Evolutionary conservation across 2,113 vertebrate genomes (phyloP).

Genomic region (Psettodes erumei): DNA sequence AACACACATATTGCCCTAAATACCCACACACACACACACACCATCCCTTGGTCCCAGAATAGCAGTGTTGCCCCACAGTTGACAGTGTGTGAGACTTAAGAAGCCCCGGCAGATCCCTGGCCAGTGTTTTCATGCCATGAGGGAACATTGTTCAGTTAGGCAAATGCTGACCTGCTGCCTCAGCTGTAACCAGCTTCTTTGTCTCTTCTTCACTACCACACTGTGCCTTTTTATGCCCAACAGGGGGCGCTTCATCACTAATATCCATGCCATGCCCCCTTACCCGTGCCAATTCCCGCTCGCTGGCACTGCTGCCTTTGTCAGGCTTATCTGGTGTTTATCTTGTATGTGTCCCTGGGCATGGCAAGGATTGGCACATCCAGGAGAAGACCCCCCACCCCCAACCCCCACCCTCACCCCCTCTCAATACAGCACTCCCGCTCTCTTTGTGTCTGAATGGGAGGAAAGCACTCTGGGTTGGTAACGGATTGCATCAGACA

Average conservation of each 20-base stretch:
- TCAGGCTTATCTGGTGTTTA: slow-evolving; percentile 75
- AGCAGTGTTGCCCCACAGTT: slow-evolving; percentile 48
- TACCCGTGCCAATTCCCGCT: slow-evolving; percentile 51
- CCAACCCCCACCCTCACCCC: background rate
- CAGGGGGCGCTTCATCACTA: slow-evolving; percentile 66
- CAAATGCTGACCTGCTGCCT: slow-evolving; percentile 65
- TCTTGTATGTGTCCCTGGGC: slow-evolving; percentile 65
- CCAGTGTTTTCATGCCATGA: slow-evolving; percentile 54
- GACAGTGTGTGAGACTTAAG: slow-evolving; percentile 47
- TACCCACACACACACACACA: slow-evolving; percentile 17
- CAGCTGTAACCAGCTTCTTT: slow-evolving; percentile 72
- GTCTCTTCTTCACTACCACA: slow-evolving; percentile 62
- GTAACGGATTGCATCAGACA: slow-evolving; percentile 81
- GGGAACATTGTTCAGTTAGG: slow-evolving; percentile 62
- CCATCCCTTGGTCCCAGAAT: slow-evolving; percentile 43
- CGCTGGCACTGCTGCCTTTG: slow-evolving; percentile 69
- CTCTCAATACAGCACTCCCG: slow-evolving; percentile 43
- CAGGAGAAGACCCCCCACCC: slow-evolving; percentile 51
- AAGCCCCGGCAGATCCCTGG: slow-evolving; percentile 47
- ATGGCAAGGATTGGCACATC: slow-evolving; percentile 65
- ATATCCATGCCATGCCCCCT: slow-evolving; percentile 34
- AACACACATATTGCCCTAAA: slow-evolving; percentile 10
- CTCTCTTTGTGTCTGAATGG: slow-evolving; percentile 80
- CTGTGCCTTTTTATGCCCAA: slow-evolving; percentile 59
- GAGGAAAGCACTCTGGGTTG: slow-evolving; percentile 74